Evolutionary conservation across 2,113 vertebrate species (phyloP).

Genomic region (Poeciliopsis turrubarensis): DNA sequence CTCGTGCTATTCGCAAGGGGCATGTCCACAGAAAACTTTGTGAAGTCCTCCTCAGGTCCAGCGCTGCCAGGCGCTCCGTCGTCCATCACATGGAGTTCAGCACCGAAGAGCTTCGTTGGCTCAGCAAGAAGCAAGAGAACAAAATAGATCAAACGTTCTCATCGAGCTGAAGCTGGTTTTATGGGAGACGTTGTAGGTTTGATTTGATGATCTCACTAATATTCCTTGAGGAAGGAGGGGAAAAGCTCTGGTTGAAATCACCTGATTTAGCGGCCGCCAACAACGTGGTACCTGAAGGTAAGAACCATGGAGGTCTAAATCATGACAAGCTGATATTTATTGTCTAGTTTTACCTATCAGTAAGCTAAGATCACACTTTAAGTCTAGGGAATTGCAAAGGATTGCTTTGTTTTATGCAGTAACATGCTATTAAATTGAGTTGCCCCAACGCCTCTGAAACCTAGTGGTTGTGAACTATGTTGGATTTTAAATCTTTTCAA

Average conservation of each 20-base stretch:
- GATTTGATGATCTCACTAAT: not conserved
- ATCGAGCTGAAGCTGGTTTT: constrained; percentile 1
- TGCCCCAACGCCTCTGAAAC: constrained; percentile 27
- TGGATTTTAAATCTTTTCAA: not conserved
- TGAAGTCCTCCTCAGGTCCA: constrained; percentile 14
- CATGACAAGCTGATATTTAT: not conserved
- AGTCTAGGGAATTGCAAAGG: not conserved
- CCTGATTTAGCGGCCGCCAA: constrained; percentile 28
- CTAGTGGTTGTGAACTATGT: not conserved
- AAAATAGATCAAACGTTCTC: not conserved
- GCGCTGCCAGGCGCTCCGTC: constrained; percentile 11
- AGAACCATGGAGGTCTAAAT: constrained; percentile 4
- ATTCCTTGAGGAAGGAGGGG: constrained; percentile 9
- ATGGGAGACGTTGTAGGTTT: not conserved
- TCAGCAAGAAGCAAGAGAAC: not conserved
- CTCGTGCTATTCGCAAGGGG: constrained; percentile 49
- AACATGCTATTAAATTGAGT: constrained; percentile 1
- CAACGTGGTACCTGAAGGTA: constrained; percentile 41
- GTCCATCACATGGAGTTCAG: constrained; percentile 11
- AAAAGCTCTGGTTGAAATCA: constrained; percentile 25
- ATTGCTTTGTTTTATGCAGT: constrained; percentile 15
- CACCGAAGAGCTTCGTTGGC: constrained; percentile 9
- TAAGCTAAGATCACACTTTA: not conserved
- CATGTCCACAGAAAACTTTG: constrained; percentile 21
- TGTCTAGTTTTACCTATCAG: not conserved